phyloP scores from a whole-genome alignment of 2,888 invertebrate species.

The Cosmopolites sordidus region DNA sequence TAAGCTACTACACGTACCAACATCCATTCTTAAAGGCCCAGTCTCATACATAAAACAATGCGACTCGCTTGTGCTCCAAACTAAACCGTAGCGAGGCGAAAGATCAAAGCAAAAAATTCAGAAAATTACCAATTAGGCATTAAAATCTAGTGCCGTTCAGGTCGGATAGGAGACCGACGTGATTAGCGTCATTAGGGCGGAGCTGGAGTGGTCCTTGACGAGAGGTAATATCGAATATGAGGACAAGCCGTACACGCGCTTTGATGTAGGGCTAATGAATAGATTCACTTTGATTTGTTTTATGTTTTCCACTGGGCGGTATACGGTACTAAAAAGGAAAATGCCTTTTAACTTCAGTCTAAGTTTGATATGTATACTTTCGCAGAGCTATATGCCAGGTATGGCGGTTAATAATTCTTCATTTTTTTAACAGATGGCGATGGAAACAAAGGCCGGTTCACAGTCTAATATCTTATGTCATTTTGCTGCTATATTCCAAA shows the following conservation, averaged over 20 bases:
- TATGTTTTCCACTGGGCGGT: not conserved
- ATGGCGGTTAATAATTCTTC: too few relatives aligned
- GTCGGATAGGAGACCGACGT: conserved; percentile 14
- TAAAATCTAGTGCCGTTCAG: conserved; percentile 24
- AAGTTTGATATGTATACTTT: too few relatives aligned
- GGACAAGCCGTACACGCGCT: conserved; percentile 10
- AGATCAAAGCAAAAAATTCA: conserved; percentile 22
- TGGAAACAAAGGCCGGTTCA: too few relatives aligned
- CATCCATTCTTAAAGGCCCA: not conserved
- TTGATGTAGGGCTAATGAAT: conserved; percentile 24
- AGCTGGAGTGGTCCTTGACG: not conserved
- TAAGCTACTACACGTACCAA: not conserved
- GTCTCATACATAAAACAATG: not conserved
- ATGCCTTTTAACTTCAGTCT: too few relatives aligned
- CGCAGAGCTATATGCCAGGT: too few relatives aligned
- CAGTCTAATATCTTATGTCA: too few relatives aligned
- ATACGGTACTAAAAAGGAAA: too few relatives aligned
- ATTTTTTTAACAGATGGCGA: too few relatives aligned
- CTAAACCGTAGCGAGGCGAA: conserved; percentile 1
- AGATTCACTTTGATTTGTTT: conserved; percentile 4
- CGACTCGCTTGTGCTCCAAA: not conserved
- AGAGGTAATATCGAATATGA: not conserved
- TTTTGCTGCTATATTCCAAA: too few relatives aligned
- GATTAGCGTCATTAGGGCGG: conserved; percentile 23
- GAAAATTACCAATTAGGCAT: conserved; percentile 23